phyloP scores from a whole-genome alignment of 2,113 vertebrate genomes.

The Opisthocomus hoazin region DNA sequence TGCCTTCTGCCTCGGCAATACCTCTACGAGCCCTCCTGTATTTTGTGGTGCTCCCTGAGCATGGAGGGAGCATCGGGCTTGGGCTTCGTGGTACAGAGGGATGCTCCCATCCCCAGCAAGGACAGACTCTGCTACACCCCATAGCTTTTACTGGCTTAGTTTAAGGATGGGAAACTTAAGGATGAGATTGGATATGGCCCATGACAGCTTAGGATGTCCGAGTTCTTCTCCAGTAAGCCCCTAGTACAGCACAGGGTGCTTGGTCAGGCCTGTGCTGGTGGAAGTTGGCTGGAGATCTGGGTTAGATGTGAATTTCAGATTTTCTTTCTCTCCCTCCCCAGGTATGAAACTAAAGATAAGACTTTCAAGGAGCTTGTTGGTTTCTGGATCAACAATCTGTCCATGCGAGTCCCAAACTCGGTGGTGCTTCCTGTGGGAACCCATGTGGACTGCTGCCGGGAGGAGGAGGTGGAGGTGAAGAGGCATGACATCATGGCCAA shows the following conservation, averaged over 20 bases:
- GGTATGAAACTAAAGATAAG: slow-evolving; percentile 49
- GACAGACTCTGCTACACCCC: neutral
- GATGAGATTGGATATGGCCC: neutral
- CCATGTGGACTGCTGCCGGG: slow-evolving; percentile 59
- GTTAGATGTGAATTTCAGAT: neutral
- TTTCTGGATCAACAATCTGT: slow-evolving; percentile 75
- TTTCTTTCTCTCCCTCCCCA: neutral
- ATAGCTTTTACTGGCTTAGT: neutral
- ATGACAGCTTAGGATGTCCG: neutral
- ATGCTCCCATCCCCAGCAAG: neutral
- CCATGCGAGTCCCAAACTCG: slow-evolving; percentile 64
- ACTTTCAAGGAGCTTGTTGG: slow-evolving; percentile 62
- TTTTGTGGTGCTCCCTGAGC: neutral
- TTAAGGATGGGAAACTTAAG: neutral
- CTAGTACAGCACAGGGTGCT: neutral
- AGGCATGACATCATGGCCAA: slow-evolving; percentile 46
- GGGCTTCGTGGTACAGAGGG: neutral
- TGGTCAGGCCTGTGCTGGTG: neutral
- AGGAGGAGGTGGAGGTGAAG: slow-evolving; percentile 61
- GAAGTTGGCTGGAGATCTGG: neutral
- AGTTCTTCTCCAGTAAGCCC: neutral
- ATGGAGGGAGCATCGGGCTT: neutral
- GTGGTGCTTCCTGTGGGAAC: slow-evolving; percentile 71
- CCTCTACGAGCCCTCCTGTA: fast-evolving
- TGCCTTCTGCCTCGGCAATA: neutral